phyloP scores from a whole-genome alignment of 2,888 invertebrate species.

The Chorisops tibialis region DNA sequence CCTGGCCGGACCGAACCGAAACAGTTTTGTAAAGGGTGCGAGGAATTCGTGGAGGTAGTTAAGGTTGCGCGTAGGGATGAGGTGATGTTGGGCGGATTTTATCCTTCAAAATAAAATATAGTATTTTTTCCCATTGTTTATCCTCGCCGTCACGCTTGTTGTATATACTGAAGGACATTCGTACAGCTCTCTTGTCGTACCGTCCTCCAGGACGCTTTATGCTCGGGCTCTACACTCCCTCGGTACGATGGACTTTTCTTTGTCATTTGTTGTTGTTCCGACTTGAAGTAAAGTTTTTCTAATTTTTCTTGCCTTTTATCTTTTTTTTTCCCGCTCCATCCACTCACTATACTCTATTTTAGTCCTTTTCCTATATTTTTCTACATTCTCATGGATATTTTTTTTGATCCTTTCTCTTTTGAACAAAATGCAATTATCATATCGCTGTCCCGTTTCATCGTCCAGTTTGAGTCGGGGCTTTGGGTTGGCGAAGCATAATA shows the following conservation, averaged over 20 bases:
- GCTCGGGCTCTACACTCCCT: background rate
- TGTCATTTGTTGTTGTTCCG: background rate
- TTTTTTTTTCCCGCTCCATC: slow-evolving; percentile 20
- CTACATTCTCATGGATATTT: background rate
- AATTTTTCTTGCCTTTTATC: slow-evolving; percentile 29
- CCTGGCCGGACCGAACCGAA: too few relatives aligned
- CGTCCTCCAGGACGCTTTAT: too few relatives aligned
- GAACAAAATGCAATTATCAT: background rate
- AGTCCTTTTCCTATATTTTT: background rate
- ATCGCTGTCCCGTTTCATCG: background rate
- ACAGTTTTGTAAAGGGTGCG: too few relatives aligned
- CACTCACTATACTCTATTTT: background rate
- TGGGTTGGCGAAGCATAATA: background rate
- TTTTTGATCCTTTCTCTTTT: background rate
- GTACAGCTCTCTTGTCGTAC: background rate
- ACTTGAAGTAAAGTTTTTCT: slow-evolving; percentile 25
- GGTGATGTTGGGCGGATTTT: slow-evolving; percentile 5
- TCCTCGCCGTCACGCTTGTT: slow-evolving; percentile 19
- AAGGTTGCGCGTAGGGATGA: background rate
- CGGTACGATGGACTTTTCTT: background rate
- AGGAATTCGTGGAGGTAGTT: background rate
- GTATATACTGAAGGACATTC: slow-evolving; percentile 1
- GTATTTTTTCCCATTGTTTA: slow-evolving; percentile 30
- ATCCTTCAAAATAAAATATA: slow-evolving; percentile 31
- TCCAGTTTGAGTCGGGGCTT: background rate